Evolutionary conservation across 2,888 invertebrate species (phyloP).

Genomic region (Lycia hirtaria): DNA sequence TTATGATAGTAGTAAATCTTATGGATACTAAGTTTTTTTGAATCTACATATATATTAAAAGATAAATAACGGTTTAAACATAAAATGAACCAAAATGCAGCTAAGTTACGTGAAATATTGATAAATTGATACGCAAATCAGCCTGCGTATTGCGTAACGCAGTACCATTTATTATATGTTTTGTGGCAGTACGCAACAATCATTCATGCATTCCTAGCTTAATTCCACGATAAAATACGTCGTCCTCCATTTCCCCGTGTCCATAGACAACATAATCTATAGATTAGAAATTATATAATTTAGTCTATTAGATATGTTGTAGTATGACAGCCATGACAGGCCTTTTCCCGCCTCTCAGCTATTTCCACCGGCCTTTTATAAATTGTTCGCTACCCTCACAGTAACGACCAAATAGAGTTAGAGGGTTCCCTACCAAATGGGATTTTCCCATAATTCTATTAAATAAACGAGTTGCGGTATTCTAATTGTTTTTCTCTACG

Average conservation of each 20-base stretch:
- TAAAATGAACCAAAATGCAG: too few species aligned
- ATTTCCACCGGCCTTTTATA: slow-evolving; percentile 76
- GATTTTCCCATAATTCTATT: slow-evolving; percentile 79
- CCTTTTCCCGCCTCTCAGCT: slow-evolving; percentile 77
- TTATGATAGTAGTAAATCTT: too few species aligned
- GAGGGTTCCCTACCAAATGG: slow-evolving; percentile 74
- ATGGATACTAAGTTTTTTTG: too few species aligned
- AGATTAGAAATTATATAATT: too few species aligned
- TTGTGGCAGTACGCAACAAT: slow-evolving; percentile 16
- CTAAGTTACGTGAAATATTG: too few species aligned
- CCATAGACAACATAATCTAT: slow-evolving; percentile 28
- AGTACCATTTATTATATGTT: too few species aligned
- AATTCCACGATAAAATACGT: slow-evolving; percentile 69
- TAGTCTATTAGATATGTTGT: slow-evolving; percentile 67
- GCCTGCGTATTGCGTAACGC: background rate
- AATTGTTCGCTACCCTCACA: slow-evolving; percentile 75
- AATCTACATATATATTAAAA: too few species aligned
- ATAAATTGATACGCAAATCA: background rate
- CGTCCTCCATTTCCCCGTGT: slow-evolving; percentile 69
- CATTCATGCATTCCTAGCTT: slow-evolving; percentile 30
- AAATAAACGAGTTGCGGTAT: slow-evolving; percentile 66
- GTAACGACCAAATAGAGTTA: slow-evolving; percentile 72
- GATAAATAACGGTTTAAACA: too few species aligned
- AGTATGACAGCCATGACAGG: slow-evolving; percentile 78
- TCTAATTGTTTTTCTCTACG: slow-evolving; percentile 64